phyloP scores from a whole-genome alignment of 2,888 invertebrate species.

The Eurytoma californica region DNA sequence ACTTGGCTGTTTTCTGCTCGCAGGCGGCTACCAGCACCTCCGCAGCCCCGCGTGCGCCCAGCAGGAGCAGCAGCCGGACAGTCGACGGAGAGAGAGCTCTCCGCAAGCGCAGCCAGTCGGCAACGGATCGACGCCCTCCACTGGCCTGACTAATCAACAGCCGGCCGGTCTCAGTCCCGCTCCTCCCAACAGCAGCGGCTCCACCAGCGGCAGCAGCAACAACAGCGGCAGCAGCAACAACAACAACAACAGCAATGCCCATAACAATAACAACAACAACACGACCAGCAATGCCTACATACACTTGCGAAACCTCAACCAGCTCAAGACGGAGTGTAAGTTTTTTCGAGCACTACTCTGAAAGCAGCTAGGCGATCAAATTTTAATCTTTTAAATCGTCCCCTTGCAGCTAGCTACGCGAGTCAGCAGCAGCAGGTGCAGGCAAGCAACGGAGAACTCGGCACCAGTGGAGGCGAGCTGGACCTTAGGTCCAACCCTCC shows the following conservation, averaged over 20 bases:
- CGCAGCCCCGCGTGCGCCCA: conserved; percentile 75
- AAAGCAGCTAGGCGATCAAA: too few species aligned
- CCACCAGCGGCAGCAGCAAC: conserved; percentile 59
- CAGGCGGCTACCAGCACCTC: conserved; percentile 78
- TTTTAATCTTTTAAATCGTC: too few species aligned
- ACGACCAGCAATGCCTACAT: conserved; percentile 71
- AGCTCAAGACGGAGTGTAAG: conserved; percentile 73
- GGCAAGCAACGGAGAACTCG: conserved; percentile 67
- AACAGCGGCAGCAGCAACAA: conserved; percentile 52
- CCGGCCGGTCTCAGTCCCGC: conserved; percentile 19
- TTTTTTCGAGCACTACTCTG: too few species aligned
- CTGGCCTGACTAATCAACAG: conserved; percentile 21
- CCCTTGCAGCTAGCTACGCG: conserved; percentile 69
- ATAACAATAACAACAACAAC: conserved; percentile 66
- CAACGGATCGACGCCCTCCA: conserved; percentile 56
- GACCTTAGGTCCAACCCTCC: conserved; percentile 63
- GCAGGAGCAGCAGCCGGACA: conserved; percentile 67
- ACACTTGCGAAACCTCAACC: conserved; percentile 71
- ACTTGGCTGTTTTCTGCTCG: conserved; percentile 50
- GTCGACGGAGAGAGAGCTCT: conserved; percentile 71
- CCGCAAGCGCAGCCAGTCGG: conserved; percentile 71
- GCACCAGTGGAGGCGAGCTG: conserved; percentile 65
- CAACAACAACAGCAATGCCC: conserved; percentile 64
- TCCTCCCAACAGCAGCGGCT: not conserved
- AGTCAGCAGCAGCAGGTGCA: conserved; percentile 65